phyloP scores from a whole-genome alignment of 2,888 invertebrate species.

The Yponomeuta evonymella region DNA sequence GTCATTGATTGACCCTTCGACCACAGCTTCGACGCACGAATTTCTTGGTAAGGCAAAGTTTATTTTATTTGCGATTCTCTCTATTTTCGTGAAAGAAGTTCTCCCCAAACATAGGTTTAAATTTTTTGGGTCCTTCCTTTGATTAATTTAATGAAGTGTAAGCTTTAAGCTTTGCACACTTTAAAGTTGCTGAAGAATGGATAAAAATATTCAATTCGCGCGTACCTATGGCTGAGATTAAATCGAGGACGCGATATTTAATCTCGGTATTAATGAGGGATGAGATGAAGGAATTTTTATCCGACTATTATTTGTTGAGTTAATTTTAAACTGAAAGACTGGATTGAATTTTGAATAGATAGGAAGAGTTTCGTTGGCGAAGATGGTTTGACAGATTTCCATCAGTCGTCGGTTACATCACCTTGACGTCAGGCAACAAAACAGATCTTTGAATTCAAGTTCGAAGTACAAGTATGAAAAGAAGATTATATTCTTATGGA shows the following conservation, averaged over 20 bases:
- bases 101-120: too few species aligned
- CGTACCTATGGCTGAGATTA: neutral
- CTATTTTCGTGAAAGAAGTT: too few species aligned
- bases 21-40: neutral
- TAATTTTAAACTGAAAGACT: neutral
- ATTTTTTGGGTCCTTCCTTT: too few species aligned
- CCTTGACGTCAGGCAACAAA: constrained; percentile 56
- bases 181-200: neutral
- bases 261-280: neutral
- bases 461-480: constrained; percentile 7
- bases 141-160: neutral
- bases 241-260: neutral
- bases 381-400: constrained; percentile 49
- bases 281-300: neutral
- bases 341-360: neutral
- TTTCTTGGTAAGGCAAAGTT: neutral
- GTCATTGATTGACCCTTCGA: neutral
- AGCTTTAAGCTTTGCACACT: too few species aligned
- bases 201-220: neutral
- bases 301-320: neutral
- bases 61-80: too few species aligned
- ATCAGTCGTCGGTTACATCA: constrained; percentile 58
- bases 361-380: neutral
- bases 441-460: constrained; percentile 35
- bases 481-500: constrained; percentile 29